phyloP scores from a whole-genome alignment of 2,797 vertebrate species.

The Trachops cirrhosus region DNA sequence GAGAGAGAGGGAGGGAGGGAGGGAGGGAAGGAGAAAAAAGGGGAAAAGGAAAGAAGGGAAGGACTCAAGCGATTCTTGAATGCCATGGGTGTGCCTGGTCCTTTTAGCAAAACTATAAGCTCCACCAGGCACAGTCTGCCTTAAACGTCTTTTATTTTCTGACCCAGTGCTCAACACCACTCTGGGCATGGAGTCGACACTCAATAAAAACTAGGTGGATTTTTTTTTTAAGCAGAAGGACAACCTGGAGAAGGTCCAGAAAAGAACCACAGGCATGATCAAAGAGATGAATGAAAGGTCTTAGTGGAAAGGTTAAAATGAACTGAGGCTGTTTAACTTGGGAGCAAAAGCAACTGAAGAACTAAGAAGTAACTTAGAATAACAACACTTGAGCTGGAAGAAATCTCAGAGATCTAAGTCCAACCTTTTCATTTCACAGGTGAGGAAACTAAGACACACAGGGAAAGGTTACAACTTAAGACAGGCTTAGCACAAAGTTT shows the following conservation, averaged over 20 bases:
- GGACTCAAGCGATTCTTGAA: not conserved
- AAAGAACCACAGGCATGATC: slow-evolving; percentile 70
- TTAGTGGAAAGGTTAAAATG: slow-evolving; percentile 73
- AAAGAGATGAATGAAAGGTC: slow-evolving; percentile 73
- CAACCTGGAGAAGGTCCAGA: slow-evolving; percentile 64
- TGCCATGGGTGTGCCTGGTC: not conserved
- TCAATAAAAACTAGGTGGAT: slow-evolving; percentile 65
- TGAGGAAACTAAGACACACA: slow-evolving; percentile 66
- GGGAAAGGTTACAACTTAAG: slow-evolving; percentile 41
- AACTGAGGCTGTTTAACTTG: slow-evolving; percentile 72
- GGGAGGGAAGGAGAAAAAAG: too few relatives aligned
- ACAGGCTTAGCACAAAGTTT: slow-evolving; percentile 24
- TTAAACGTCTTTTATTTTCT: slow-evolving; percentile 43
- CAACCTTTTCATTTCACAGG: slow-evolving; percentile 60
- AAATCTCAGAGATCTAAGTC: slow-evolving; percentile 36
- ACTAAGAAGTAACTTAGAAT: slow-evolving; percentile 68
- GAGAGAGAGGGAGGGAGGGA: not conserved
- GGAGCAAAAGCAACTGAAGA: slow-evolving; percentile 68
- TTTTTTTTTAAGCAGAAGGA: slow-evolving; percentile 59
- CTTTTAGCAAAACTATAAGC: slow-evolving; percentile 40
- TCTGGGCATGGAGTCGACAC: slow-evolving; percentile 49
- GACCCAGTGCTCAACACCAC: slow-evolving; percentile 23
- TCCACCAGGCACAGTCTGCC: slow-evolving; percentile 20
- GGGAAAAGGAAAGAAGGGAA: not conserved
- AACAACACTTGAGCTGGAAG: slow-evolving; percentile 67